Percentiles rank a stretch among this genome's conserved stretches.
These are phyloP conservation scores for Furnarius figulus DNA, from an alignment of 2,113 vertebrate genomes.

Conservation along the genomic window DNA sequence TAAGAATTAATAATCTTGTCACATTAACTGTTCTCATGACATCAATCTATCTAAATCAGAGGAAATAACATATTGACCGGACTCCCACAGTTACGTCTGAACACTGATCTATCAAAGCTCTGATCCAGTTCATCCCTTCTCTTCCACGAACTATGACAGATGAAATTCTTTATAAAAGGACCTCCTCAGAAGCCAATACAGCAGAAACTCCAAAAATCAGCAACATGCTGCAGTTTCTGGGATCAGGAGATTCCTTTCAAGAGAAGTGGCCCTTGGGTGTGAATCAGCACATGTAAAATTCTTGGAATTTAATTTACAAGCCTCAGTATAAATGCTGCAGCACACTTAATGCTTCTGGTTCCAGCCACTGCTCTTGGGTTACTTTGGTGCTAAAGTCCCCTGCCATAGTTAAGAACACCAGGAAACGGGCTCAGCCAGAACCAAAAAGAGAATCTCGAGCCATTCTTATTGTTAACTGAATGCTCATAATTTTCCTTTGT, in stretches of 20 bases:
- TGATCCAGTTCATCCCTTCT: neutral
- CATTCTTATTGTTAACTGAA: neutral
- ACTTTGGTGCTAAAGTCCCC: neutral
- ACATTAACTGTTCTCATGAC: neutral
- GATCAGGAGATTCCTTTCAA: neutral
- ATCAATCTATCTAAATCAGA: neutral
- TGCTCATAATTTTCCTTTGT: rapidly evolving
- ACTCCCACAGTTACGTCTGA: neutral
- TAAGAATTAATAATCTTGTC: neutral
- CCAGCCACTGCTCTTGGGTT: neutral
- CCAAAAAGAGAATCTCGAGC: neutral
- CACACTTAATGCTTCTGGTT: neutral
- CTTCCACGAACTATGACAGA: neutral
- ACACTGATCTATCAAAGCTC: neutral
- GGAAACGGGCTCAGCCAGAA: neutral
- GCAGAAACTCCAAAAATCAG: neutral
- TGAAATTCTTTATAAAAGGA: neutral
- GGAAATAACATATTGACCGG: neutral
- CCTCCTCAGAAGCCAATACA: neutral
- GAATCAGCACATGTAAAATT: neutral
- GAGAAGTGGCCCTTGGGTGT: neutral
- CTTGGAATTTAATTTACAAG: neutral
- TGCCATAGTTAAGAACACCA: neutral
- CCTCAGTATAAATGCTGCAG: neutral
- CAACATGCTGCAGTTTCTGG: neutral